Evolutionary conservation across 2,113 vertebrate species (phyloP).

Genomic region (Hirundichthys speculiger): DNA sequence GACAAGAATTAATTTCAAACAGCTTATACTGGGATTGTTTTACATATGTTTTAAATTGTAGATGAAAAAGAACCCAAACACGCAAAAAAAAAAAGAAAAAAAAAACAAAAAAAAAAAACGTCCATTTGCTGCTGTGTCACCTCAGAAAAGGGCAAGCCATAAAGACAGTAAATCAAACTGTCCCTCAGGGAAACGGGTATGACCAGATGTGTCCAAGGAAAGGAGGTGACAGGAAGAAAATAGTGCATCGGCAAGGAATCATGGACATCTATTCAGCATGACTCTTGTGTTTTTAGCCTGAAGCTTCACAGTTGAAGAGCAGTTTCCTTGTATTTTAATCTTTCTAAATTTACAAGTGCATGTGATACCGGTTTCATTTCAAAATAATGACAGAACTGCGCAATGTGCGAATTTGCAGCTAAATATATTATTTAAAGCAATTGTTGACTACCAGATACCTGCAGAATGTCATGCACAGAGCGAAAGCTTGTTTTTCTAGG

Average conservation of each 20-base stretch:
- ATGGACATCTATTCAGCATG: constrained; percentile 46
- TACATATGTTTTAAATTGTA: not conserved
- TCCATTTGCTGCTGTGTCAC: constrained; percentile 48
- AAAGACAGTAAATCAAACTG: constrained; percentile 73
- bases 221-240: constrained; percentile 79
- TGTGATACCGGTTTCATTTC: not conserved
- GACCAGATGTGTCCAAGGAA: constrained; percentile 68
- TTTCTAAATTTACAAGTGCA: constrained; percentile 6
- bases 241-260: constrained; percentile 60
- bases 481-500: constrained; percentile 26
- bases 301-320: constrained; percentile 37
- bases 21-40: not conserved
- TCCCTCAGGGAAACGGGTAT: constrained; percentile 65
- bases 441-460: constrained; percentile 12
- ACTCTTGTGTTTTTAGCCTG: constrained; percentile 37
- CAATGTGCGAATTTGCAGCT: not conserved
- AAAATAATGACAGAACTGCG: not conserved
- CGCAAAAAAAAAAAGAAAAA: not conserved
- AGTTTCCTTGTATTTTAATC: constrained; percentile 18
- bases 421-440: constrained; percentile 2
- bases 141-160: constrained; percentile 62
- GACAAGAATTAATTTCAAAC: constrained; percentile 7
- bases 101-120: not conserved
- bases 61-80: too few species aligned
- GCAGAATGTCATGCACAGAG: constrained; percentile 11